Evolutionary conservation across 2,113 vertebrate species (phyloP).

Genomic region (Pelobates fuscus): DNA sequence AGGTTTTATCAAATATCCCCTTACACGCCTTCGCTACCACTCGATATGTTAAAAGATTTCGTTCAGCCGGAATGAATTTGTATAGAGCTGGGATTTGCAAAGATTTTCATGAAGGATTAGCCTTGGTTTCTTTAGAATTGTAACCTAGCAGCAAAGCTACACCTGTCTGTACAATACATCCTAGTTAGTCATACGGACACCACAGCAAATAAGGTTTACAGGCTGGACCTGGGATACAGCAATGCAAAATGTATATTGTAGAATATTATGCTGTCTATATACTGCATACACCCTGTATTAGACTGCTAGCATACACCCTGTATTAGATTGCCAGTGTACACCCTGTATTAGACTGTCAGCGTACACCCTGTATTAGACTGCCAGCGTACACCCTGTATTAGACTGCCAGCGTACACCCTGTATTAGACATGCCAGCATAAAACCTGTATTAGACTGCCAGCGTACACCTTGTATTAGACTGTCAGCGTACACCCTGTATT

Average conservation of each 20-base stretch:
- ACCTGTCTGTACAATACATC: constrained; percentile 22
- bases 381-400: no score
- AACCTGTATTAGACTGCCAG: no score
- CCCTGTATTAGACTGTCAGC: no score
- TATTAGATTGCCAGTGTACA: no score
- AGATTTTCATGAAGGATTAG: constrained; percentile 17
- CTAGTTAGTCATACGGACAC: neutral
- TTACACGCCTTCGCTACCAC: neutral
- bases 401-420: no score
- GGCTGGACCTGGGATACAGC: neutral
- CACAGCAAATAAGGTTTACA: neutral
- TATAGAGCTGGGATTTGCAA: constrained; percentile 27
- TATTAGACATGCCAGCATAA: no score
- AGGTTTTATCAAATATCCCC: no score
- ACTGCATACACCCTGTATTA: no score
- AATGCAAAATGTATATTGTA: constrained; percentile 4
- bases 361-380: no score
- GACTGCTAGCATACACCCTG: no score
- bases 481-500: no score
- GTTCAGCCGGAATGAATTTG: neutral
- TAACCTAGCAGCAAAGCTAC: constrained; percentile 29
- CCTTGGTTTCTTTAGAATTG: neutral
- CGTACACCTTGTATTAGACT: no score
- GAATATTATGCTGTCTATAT: constrained; percentile 6
- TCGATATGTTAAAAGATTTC: neutral